A percentile compares a stretch with the other conserved stretches of the same genome.
phyloP scores from a whole-genome alignment of 2,888 invertebrate species.

The Lampropteryx suffumata region DNA sequence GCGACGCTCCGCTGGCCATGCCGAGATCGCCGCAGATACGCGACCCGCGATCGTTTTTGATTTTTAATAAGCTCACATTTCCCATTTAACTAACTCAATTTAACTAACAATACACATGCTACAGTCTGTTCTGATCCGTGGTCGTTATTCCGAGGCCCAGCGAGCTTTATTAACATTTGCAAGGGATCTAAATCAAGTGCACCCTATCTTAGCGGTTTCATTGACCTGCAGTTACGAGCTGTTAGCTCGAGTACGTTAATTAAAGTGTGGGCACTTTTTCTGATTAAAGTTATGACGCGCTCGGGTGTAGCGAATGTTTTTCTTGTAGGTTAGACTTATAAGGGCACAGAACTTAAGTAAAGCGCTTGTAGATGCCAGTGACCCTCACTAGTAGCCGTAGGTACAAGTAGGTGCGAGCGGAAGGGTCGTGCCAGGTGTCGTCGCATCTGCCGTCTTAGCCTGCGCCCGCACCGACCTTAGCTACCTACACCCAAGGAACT shows the following conservation, averaged over 20 bases:
- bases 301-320: constrained; percentile 73
- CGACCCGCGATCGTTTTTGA: constrained; percentile 60
- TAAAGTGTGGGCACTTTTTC: constrained; percentile 57
- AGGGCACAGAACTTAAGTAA: constrained; percentile 57
- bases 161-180: constrained; percentile 41
- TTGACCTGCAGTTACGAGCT: constrained; percentile 53
- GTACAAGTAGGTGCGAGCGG: constrained; percentile 52
- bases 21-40: constrained; percentile 69
- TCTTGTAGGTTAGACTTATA: constrained; percentile 51
- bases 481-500: constrained; percentile 59
- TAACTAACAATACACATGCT: constrained; percentile 16
- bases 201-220: constrained; percentile 49
- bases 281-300: constrained; percentile 62
- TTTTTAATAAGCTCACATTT: constrained; percentile 58
- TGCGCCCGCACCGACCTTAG: constrained; percentile 37
- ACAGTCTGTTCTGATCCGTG: constrained; percentile 25
- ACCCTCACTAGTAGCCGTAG: constrained; percentile 18
- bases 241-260: constrained; percentile 49
- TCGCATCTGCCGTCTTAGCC: constrained; percentile 78
- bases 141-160: constrained; percentile 19
- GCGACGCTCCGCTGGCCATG: constrained; percentile 71
- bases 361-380: constrained; percentile 67
- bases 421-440: constrained; percentile 80
- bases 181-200: constrained; percentile 44
- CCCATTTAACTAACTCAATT: constrained; percentile 38